Conservation (phyloP, 1,140 invertebrate genomes). For the Cepaea nemoralis region DNA sequence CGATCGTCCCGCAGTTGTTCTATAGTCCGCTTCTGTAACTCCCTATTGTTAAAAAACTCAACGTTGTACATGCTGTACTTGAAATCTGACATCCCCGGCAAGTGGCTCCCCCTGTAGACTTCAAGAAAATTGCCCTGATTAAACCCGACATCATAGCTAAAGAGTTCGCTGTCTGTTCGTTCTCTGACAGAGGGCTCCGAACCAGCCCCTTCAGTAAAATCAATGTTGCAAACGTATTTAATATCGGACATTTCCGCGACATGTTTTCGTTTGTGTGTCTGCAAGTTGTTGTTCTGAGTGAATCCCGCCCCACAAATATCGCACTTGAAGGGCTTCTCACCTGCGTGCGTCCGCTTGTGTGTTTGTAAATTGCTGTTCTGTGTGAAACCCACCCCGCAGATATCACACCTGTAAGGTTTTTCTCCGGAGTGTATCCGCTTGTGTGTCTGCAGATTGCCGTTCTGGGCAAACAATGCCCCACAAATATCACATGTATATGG, state of each 20-base stretch:
- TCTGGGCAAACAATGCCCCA: conserved; percentile 12
- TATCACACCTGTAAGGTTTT: not conserved
- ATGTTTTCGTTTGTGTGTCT: conserved; percentile 31
- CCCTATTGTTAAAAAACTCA: not conserved
- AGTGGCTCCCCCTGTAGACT: no score
- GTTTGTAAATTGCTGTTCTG: not conserved
- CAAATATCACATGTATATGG: not conserved
- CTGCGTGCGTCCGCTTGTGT: not conserved
- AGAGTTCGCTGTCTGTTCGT: not conserved
- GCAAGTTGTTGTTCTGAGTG: conserved; percentile 17
- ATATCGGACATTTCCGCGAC: conserved; percentile 8
- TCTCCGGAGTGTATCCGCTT: not conserved
- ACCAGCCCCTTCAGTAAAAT: conserved; percentile 84
- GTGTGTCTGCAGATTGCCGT: not conserved
- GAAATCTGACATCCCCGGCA: not conserved
- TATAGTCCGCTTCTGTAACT: not conserved
- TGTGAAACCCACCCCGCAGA: not conserved
- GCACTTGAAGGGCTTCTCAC: not conserved
- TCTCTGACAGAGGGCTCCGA: conserved; percentile 75
- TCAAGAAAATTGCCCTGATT: not conserved
- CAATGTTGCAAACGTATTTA: conserved; percentile 50
- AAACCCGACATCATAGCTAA: not conserved
- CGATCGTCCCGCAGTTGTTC: not conserved
- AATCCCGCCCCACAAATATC: conserved; percentile 16
- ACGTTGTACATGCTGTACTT: not conserved